Conservation (phyloP, 1,140 invertebrate genomes). For the Helicoverpa zea region DNA sequence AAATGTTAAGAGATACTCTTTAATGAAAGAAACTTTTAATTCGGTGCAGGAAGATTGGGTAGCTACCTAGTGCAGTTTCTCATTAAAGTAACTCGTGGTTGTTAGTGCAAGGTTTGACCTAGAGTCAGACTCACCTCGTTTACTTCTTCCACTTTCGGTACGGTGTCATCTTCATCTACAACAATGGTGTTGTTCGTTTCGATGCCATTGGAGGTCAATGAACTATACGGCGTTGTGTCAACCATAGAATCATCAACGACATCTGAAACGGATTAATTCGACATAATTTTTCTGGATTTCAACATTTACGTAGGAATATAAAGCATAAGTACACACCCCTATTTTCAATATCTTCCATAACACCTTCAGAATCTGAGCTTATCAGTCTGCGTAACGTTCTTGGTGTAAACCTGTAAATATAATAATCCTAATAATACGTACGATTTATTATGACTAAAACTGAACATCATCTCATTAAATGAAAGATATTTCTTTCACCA, state of each 20-base stretch:
- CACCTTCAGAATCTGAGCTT: conserved; percentile 70
- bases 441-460: conserved; percentile 41
- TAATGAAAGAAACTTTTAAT: too few relatives aligned
- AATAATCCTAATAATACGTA: not conserved
- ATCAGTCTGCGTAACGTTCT: conserved; percentile 70
- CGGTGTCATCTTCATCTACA: conserved; percentile 53
- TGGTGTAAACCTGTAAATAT: conserved; percentile 73
- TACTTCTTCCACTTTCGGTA: conserved; percentile 62
- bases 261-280: conserved; percentile 11
- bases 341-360: conserved; percentile 58
- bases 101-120: too few relatives aligned
- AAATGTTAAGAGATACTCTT: too few relatives aligned
- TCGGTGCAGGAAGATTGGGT: too few relatives aligned
- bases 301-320: not conserved
- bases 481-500: too few relatives aligned
- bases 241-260: conserved; percentile 57
- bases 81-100: too few relatives aligned
- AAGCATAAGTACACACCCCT: conserved; percentile 60
- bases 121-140: conserved; percentile 60
- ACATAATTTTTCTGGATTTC: too few relatives aligned
- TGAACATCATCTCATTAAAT: too few relatives aligned
- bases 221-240: conserved; percentile 66
- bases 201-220: conserved; percentile 70
- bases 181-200: conserved; percentile 59
- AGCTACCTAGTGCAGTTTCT: too few relatives aligned